These are phyloP conservation scores for Trypoxylus dichotomus DNA, from an alignment of 1,140 invertebrate genomes.

Conservation along the genomic window DNA sequence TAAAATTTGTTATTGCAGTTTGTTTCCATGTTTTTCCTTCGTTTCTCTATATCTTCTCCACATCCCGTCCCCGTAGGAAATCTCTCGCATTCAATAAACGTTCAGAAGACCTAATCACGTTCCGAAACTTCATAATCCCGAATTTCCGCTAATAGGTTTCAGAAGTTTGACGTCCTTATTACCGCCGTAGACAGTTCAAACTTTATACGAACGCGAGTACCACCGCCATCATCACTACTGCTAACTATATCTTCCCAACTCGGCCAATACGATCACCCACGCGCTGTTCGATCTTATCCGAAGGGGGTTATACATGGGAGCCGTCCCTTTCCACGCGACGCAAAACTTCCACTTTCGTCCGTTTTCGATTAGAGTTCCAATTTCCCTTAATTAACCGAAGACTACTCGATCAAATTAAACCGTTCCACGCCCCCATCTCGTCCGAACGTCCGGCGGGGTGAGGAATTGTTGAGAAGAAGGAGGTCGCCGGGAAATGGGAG, in stretches of 20 bases:
- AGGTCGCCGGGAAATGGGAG: not conserved
- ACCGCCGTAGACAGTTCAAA: not conserved
- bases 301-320: not conserved
- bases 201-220: not conserved
- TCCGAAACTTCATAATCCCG: not conserved
- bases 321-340: not conserved
- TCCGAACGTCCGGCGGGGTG: not conserved
- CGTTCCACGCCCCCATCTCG: not conserved
- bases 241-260: no score
- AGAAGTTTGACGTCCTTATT: not conserved
- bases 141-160: not conserved
- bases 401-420: not conserved
- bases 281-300: not conserved
- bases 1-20: no score
- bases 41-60: no score
- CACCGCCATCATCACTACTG: no score
- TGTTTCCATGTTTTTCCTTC: no score
- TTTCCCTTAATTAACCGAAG: not conserved
- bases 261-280: not conserved
- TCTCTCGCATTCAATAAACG: not conserved
- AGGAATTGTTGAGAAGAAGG: not conserved
- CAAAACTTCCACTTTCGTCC: not conserved
- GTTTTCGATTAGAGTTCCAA: not conserved
- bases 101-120: not conserved
- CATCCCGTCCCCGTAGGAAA: no score